These are phyloP conservation scores for Pseudococcus jackbeardsleyi DNA, from an alignment of 2,888 invertebrate species.

Conservation along the genomic window DNA sequence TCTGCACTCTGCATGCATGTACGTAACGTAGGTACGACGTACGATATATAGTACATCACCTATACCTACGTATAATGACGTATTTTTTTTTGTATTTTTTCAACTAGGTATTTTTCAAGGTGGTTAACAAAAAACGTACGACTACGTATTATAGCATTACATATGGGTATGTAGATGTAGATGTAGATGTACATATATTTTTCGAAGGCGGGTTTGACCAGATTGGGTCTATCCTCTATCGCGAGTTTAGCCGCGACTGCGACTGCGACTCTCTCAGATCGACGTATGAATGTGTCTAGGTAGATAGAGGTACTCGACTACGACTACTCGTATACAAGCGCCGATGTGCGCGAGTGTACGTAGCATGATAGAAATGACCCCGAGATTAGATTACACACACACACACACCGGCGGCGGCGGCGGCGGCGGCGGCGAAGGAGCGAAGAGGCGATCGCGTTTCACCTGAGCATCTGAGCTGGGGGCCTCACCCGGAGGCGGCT, in stretches of 20 bases:
- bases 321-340: too few species aligned
- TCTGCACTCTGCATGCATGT: too few species aligned
- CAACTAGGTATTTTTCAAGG: constrained; percentile 60
- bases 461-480: constrained; percentile 64
- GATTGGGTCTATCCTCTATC: constrained; percentile 65
- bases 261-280: constrained; percentile 46
- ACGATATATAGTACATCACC: too few species aligned
- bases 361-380: constrained; percentile 64
- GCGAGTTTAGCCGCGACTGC: constrained; percentile 61
- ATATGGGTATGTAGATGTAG: too few species aligned
- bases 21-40: neutral
- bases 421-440: constrained; percentile 35
- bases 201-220: constrained; percentile 64
- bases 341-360: neutral
- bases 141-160: too few species aligned
- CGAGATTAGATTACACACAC: constrained; percentile 64
- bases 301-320: too few species aligned
- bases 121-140: constrained; percentile 63
- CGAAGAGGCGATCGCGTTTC: constrained; percentile 64
- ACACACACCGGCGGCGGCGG: too few species aligned
- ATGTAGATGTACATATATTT: too few species aligned
- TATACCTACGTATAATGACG: constrained; percentile 51
- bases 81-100: constrained; percentile 50
- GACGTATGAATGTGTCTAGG: constrained; percentile 3
- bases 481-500: constrained; percentile 64